phyloP scores from a whole-genome alignment of 2,888 invertebrate species.

The Athrips mouffetella region DNA sequence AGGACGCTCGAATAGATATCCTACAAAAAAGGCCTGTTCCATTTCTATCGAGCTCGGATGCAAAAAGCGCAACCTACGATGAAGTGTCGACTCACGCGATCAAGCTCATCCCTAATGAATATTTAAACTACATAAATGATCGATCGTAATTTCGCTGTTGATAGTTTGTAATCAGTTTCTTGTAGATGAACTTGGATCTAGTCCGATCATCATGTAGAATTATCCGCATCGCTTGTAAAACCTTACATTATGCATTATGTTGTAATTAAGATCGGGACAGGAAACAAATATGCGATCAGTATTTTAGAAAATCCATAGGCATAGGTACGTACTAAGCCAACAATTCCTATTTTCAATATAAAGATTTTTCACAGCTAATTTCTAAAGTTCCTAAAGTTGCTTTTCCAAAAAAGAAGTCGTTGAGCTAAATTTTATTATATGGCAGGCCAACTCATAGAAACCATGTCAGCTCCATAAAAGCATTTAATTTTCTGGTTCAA shows the following conservation, averaged over 20 bases:
- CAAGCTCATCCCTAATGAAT: slow-evolving; percentile 33
- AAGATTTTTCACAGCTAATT: no score
- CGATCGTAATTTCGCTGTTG: slow-evolving; percentile 17
- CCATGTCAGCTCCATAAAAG: slow-evolving; percentile 15
- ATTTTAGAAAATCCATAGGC: no score
- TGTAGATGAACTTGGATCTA: background rate
- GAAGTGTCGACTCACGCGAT: slow-evolving; percentile 43
- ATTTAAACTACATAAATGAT: slow-evolving; percentile 29
- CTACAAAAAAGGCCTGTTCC: slow-evolving; percentile 1
- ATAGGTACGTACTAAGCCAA: no score
- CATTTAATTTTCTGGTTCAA: slow-evolving; percentile 13
- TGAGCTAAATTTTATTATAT: slow-evolving; percentile 8
- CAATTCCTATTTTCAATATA: no score
- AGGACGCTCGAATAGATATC: slow-evolving; percentile 1
- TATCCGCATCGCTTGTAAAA: slow-evolving; percentile 1
- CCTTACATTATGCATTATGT: background rate
- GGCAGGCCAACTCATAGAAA: slow-evolving; percentile 10
- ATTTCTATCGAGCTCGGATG: slow-evolving; percentile 28
- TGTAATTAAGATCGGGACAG: background rate
- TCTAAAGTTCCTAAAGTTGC: no score
- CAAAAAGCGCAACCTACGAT: slow-evolving; percentile 38
- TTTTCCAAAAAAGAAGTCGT: slow-evolving; percentile 1
- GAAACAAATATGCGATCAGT: background rate
- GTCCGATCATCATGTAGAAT: slow-evolving; percentile 6
- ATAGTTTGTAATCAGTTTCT: slow-evolving; percentile 18